Conservation (phyloP, 92 coral and sea anemone genomes). For the Blastomussa wellsi region DNA sequence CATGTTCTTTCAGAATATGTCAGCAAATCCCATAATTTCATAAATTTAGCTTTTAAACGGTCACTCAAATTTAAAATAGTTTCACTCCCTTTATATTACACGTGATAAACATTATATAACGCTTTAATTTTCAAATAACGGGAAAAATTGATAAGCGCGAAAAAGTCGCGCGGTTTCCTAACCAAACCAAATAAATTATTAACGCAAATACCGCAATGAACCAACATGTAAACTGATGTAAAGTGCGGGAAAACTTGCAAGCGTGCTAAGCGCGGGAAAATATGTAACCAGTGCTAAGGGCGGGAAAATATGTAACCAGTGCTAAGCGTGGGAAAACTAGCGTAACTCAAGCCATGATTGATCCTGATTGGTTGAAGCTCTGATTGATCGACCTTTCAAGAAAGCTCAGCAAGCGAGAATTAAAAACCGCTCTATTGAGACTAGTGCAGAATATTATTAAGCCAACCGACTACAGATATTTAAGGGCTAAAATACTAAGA, state of each 20-base stretch:
- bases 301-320: background rate
- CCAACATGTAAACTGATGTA: background rate
- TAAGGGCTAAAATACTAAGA: background rate
- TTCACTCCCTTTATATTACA: background rate
- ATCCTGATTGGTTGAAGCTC: background rate
- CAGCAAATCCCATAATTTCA: too few species aligned
- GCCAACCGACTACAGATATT: background rate
- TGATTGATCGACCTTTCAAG: background rate
- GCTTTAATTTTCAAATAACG: background rate
- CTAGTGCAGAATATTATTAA: background rate
- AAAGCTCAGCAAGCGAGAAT: background rate
- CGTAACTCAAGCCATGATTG: background rate
- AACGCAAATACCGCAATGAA: background rate
- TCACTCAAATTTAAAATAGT: too few species aligned
- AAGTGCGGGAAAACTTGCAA: background rate
- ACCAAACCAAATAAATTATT: background rate
- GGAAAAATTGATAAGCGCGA: too few species aligned
- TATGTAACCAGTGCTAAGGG: background rate
- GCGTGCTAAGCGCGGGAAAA: background rate
- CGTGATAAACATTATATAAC: background rate
- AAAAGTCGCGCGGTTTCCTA: background rate
- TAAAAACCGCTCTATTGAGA: background rate
- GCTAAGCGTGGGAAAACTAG: background rate
- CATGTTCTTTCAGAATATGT: too few species aligned
- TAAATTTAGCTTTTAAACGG: too few species aligned